Base-by-base conservation (phyloP, 2,797 vertebrate species). In the Sciurus vulgaris region DNA sequence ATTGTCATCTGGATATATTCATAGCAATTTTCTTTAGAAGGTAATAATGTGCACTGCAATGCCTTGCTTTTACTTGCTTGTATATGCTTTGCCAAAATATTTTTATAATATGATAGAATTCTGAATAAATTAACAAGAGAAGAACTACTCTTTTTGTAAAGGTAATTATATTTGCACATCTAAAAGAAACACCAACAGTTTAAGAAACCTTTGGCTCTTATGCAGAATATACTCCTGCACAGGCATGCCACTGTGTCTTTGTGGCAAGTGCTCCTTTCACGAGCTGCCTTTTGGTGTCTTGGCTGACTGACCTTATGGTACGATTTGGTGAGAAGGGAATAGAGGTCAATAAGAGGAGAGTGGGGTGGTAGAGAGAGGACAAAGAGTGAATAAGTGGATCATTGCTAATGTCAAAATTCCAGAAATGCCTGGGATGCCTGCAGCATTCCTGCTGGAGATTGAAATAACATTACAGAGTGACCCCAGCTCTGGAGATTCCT, bases 361-460 rank as follows among this genome's bases (percentile, higher is more conserved):
- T 8, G 2, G 22, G 41, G 7, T 72, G 63, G 69, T 47, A 24
- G 72, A 73, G 28, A 81, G 67, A 86, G n/a, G 95, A 96, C 93
- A 90, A 78, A 85, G 88, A 89, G 59, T 82, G 89, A 93, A 38
- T 82, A 74, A 93, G 91, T 74, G 76, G 93, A 95, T 96, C 96
- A 74, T 63, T 74, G 94, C 93, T 94, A 97, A 83, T 85, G 95
- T 96, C 86, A 93, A 74, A 97, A 96, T 97, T 97, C 97, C 97
- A 93, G 72, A 95, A 86, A 97, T 95, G 89, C 85, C 49, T 97
- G 67, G 26, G 30, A 97, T 97, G 96, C 93, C 82, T 41, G 59
- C 18, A 94, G 69, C 93, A 76, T 96, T 95, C 65, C 65, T 93
- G 20, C 44, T 49, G 10, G 78, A 94, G 85, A 92, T 38, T 89